phyloP scores from a whole-genome alignment of 2,113 vertebrate species.

The Etia nguti region DNA sequence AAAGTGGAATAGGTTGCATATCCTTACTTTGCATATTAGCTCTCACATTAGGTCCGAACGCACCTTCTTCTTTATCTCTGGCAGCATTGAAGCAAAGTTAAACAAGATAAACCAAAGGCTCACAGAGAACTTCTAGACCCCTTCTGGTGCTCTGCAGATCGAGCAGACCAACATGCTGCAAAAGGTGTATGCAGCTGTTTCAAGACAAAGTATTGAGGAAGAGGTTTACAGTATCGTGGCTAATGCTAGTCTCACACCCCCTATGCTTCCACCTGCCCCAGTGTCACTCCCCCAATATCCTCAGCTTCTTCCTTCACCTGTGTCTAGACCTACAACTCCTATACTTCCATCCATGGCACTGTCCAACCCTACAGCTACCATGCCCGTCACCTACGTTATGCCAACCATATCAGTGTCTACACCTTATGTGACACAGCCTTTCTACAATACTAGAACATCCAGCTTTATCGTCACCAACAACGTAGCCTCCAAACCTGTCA shows the following conservation, averaged over 20 bases:
- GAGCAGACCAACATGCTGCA: too few species aligned
- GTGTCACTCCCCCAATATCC: not conserved
- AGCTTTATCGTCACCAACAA: not conserved
- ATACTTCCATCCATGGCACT: not conserved
- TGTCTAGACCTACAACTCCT: not conserved
- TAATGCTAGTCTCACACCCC: too few species aligned
- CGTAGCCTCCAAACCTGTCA: not conserved
- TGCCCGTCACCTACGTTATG: not conserved
- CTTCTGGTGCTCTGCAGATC: too few species aligned
- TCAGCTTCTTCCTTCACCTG: not conserved
- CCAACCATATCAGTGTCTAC: not conserved
- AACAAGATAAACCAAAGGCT: too few species aligned
- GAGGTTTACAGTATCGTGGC: too few species aligned
- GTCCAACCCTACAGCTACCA: not conserved
- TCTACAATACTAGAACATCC: not conserved
- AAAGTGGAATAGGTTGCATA: fast-evolving
- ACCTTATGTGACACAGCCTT: not conserved
- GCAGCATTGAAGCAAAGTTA: too few species aligned
- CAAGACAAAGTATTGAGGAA: too few species aligned
- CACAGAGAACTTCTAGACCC: too few species aligned
- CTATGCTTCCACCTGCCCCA: not conserved
- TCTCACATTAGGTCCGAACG: too few species aligned
- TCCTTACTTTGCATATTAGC: fast-evolving
- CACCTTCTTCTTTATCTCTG: too few species aligned
- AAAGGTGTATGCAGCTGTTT: too few species aligned